A percentile compares a stretch with the other conserved stretches of the same genome.
phyloP scores from a whole-genome alignment of 2,797 vertebrate species.

The Ceyx erithaca region DNA sequence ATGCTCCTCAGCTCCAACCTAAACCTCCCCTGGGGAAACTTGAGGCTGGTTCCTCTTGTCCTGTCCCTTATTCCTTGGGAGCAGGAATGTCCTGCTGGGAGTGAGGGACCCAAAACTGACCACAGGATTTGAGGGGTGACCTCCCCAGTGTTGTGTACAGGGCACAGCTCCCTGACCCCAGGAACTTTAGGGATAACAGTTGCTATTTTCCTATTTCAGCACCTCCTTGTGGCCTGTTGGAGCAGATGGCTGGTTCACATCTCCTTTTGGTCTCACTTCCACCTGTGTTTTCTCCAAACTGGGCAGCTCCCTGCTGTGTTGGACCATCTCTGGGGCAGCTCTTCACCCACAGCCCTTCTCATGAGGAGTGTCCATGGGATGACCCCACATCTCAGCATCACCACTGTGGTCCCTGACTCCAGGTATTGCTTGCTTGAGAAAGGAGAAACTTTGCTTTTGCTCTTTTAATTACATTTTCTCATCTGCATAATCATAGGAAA shows the following conservation, averaged over 20 bases:
- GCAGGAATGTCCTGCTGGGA: no score
- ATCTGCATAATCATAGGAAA: neutral
- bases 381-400: neutral
- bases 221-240: no score
- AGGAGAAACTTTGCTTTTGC: neutral
- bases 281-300: neutral
- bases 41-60: no score
- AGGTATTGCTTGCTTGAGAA: neutral
- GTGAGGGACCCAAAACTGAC: no score
- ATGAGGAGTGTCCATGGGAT: rapidly evolving
- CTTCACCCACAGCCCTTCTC: neutral
- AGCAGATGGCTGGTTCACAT: rapidly evolving
- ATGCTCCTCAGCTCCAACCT: no score
- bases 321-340: neutral
- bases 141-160: no score
- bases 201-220: no score
- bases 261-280: neutral
- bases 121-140: no score
- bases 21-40: no score
- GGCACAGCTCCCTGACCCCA: no score
- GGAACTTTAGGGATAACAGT: no score
- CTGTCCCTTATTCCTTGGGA: no score
- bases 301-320: rapidly evolving
- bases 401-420: rapidly evolving
- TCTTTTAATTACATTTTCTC: neutral